Base-by-base conservation (phyloP, 1,140 invertebrate genomes). In the Nylanderia fulva region DNA sequence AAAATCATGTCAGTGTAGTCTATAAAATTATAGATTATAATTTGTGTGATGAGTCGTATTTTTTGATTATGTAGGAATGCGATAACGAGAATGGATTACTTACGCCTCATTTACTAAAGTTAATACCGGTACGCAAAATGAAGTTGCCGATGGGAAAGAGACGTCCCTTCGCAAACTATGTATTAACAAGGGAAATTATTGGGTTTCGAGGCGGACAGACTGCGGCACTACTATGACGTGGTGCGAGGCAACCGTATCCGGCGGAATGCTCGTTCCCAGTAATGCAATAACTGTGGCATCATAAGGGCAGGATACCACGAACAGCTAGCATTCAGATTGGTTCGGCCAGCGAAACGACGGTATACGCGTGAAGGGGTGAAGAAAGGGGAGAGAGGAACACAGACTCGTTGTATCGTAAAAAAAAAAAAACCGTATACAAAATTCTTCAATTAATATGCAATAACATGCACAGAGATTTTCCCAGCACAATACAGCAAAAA, bases 251-350 rank as follows among this genome's bases (percentile, higher is more conserved):
- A 58, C 68, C 76, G 76, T 72, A 87, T 89, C 75, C 82, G 64
- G 80, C 83, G 88, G 88, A 90, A 90, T 90, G 85, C 86, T 84
- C 66, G 88, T 90, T 79, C 66, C 69, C 83, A 84, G 88, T 90
- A 90, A 90, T 90, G 89, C 89, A 90, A 90, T 90, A 90, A 90
- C 89, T 90, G 89, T 90, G 88, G 89, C 83, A 87, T 90, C 89
- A 89, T 86, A 84, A 87, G 85, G 88, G 75, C 88, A 85, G 88
- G 83, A 90, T 90, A 87, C 89, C 85, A 87, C 88, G 88, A 87
- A n/a, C 64, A 64, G 82, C 82, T 89, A 86, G 77, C 88, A 90
- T 90, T 90, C 89, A 85, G 88, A 90, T 90, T 90, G 89, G 82
- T 80, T 11, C 48, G 72, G 39, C 80, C 63, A 15, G 48, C 27